A percentile compares a stretch with the other conserved stretches of the same genome.
phyloP scores from a whole-genome alignment of 37 sponge, comb jelly and placozoan genomes.

The Ephydatia muelleri region DNA sequence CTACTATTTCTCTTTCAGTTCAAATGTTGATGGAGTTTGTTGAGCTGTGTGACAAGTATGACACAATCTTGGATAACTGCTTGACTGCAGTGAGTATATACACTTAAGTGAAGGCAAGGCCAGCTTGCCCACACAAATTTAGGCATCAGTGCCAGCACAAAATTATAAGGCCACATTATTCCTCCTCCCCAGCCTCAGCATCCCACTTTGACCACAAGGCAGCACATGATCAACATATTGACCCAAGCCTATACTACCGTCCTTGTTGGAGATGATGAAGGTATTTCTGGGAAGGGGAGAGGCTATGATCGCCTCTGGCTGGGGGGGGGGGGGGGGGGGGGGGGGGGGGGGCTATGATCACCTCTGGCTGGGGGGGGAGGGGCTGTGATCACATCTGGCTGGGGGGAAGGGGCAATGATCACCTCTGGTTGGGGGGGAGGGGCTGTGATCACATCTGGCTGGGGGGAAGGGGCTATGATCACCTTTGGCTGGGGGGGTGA shows the following conservation, averaged over 20 bases:
- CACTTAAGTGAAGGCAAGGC: background rate
- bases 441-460: too few species aligned
- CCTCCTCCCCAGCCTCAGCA: background rate
- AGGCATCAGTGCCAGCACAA: too few species aligned
- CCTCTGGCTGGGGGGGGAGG: too few species aligned
- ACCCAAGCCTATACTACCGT: slow-evolving; percentile 57
- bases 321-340: too few species aligned
- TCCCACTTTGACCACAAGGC: slow-evolving; percentile 48
- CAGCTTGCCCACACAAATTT: background rate
- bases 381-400: too few species aligned
- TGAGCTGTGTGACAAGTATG: background rate
- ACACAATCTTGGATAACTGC: background rate
- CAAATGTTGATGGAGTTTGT: background rate
- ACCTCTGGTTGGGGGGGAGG: too few species aligned
- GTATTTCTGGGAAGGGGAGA: background rate
- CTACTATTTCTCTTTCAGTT: background rate
- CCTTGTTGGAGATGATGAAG: slow-evolving; percentile 46
- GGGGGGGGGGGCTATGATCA: too few species aligned
- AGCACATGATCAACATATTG: slow-evolving; percentile 58
- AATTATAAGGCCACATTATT: too few species aligned
- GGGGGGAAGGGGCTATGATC: too few species aligned
- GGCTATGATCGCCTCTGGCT: too few species aligned
- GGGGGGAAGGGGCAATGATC: too few species aligned
- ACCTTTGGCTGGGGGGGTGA: too few species aligned
- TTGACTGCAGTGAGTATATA: background rate